phyloP scores from a whole-genome alignment of 2,797 vertebrate species.

The Sebastes matsubarae region DNA sequence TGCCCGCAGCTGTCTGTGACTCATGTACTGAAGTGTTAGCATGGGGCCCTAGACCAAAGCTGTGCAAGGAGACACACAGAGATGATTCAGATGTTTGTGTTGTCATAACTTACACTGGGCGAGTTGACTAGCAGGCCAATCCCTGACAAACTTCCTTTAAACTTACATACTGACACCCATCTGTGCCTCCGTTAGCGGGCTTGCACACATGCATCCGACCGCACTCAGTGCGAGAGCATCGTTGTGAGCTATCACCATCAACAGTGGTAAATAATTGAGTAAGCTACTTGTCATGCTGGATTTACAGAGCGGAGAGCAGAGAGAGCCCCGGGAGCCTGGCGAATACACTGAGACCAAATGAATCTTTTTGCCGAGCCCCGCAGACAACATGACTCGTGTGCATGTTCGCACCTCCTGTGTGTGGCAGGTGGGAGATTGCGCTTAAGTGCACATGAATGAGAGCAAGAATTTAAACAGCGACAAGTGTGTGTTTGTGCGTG shows the following conservation, averaged over 20 bases:
- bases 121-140: neutral
- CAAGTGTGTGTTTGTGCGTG: neutral
- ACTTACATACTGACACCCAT: neutral
- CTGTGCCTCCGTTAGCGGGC: neutral
- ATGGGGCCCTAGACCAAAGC: slow-evolving; percentile 6
- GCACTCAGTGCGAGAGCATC: slow-evolving; percentile 10
- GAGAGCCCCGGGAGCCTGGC: slow-evolving; percentile 38
- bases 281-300: slow-evolving; percentile 67
- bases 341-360: slow-evolving; percentile 54
- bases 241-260: slow-evolving; percentile 64
- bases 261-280: slow-evolving; percentile 70
- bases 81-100: slow-evolving; percentile 10
- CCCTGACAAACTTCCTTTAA: slow-evolving; percentile 14
- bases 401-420: slow-evolving; percentile 38
- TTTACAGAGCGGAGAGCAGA: slow-evolving; percentile 52
- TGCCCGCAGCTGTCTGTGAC: slow-evolving; percentile 14
- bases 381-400: slow-evolving; percentile 36
- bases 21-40: slow-evolving; percentile 19
- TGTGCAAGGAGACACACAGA: neutral
- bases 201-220: neutral
- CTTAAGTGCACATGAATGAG: slow-evolving; percentile 26
- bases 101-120: neutral
- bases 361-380: slow-evolving; percentile 36
- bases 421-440: slow-evolving; percentile 38
- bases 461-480: slow-evolving; percentile 20